Conservation (phyloP, 2,797 vertebrate genomes). For the Myotis planiceps region DNA sequence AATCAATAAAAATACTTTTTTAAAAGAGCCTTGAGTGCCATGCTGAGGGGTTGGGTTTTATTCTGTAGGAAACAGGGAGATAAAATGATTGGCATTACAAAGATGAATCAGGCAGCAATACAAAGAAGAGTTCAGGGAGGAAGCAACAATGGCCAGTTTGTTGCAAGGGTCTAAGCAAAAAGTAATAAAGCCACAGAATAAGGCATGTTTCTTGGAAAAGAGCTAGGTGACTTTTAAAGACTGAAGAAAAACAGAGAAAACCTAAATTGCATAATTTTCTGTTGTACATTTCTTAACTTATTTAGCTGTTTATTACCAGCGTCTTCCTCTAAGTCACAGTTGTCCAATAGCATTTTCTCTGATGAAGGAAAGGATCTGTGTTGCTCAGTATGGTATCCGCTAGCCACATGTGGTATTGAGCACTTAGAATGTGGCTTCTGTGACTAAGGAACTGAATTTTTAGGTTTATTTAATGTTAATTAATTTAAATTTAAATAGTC, state of each 20-base stretch:
- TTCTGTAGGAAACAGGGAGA: not conserved
- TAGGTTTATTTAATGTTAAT: not conserved
- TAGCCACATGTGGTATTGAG: not conserved
- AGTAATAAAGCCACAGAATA: not conserved
- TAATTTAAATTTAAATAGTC: not conserved
- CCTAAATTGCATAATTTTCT: not conserved
- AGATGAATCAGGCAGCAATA: not conserved
- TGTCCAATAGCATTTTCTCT: not conserved
- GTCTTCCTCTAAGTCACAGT: not conserved
- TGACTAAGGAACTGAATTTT: not conserved
- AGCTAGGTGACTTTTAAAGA: not conserved
- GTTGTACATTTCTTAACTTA: not conserved
- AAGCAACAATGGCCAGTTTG: not conserved
- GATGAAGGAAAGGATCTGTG: not conserved
- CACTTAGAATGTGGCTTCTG: not conserved
- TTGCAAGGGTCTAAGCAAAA: not conserved
- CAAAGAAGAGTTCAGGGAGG: not conserved
- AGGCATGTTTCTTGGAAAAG: not conserved
- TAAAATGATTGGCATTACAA: not conserved
- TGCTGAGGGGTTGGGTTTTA: not conserved
- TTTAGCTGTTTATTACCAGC: not conserved
- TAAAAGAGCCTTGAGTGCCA: not conserved
- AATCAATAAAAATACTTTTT: not conserved
- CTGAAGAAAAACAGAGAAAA: not conserved
- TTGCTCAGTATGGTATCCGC: not conserved